Base-by-base conservation (phyloP, 2,797 vertebrate genomes). In the Amblyopsis hoosieri region DNA sequence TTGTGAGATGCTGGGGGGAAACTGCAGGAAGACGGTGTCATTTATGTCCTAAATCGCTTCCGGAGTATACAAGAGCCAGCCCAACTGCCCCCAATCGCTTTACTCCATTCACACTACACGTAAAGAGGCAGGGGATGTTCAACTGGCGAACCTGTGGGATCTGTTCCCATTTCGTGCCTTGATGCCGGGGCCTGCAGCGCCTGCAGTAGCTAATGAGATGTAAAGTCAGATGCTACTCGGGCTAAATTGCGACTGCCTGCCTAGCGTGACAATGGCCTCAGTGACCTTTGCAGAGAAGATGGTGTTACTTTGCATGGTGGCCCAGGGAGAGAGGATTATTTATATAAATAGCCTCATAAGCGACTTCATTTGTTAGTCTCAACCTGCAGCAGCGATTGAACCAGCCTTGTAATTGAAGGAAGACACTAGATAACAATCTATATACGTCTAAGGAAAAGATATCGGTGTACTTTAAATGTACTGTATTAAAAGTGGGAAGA, bases 21-120 rank as follows among this genome's bases (percentile, higher is more conserved):
- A 88, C 62, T 52, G 76, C 75, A 69, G 67, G 75, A 75, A 75
- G 77, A 79, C 81, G 65, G 70, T 76, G 76, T 84, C 83, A 74
- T 88, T 85, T 86, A 85, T 79, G 85, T 86, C 75, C 79, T 85
- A 78, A 86, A 90, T 88, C 85, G 84, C 82, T 64, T 79, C 78
- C 57, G 53, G 71, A 53, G 76, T 59, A 59, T 3, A 47, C 60
- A 59, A 84, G 80, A 81, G 72, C 78, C 59, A 61, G 70, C 47
- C 52, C 60, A 19, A 58, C 66, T 12, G 13, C 71, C 69, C 66
- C 48, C 46, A 47, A 12, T 15, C 48, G 3, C 37, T 60, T 2
- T 54, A 47, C 55, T 61, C 62, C 48, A 49, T 62, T 42, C 58
- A 59, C 49, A 45, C 8, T 0, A 13, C 5, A 1, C 33, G 64